Evolutionary conservation across 2,113 vertebrate species (phyloP).

Genomic region (Pollachius pollachius): DNA sequence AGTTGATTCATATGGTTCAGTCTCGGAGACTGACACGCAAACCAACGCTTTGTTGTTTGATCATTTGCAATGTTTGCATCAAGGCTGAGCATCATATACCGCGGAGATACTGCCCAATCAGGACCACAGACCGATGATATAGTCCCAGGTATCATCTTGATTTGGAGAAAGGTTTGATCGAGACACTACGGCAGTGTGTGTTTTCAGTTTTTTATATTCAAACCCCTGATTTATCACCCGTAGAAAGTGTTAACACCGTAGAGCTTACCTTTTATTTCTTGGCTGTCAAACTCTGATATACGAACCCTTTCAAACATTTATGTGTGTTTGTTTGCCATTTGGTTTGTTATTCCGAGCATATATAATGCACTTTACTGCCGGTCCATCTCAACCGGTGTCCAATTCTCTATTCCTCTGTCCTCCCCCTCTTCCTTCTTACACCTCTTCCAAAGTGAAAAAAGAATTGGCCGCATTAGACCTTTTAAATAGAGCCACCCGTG

Average conservation of each 20-base stretch:
- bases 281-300: conserved; percentile 7
- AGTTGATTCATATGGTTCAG: too few relatives aligned
- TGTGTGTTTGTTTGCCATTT: neutral
- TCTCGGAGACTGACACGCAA: too few relatives aligned
- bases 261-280: conserved; percentile 1
- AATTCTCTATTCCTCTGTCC: neutral
- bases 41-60: too few relatives aligned
- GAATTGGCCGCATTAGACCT: neutral
- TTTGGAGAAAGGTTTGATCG: too few relatives aligned
- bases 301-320: conserved; percentile 20
- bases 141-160: too few relatives aligned
- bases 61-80: too few relatives aligned
- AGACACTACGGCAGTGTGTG: too few relatives aligned
- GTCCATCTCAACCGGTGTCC: neutral
- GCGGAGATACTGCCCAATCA: too few relatives aligned
- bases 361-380: neutral
- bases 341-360: neutral
- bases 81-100: too few relatives aligned
- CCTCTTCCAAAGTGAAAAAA: conserved; percentile 2
- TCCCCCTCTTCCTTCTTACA: too few relatives aligned
- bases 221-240: neutral
- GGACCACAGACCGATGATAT: too few relatives aligned
- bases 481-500: neutral
- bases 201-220: neutral
- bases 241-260: conserved; percentile 7